Evolutionary conservation across 64 coral and sea anemone species (phyloP), one percentile per base, ranked within the genome.

Genomic region (Acropora tenuis): DNA sequence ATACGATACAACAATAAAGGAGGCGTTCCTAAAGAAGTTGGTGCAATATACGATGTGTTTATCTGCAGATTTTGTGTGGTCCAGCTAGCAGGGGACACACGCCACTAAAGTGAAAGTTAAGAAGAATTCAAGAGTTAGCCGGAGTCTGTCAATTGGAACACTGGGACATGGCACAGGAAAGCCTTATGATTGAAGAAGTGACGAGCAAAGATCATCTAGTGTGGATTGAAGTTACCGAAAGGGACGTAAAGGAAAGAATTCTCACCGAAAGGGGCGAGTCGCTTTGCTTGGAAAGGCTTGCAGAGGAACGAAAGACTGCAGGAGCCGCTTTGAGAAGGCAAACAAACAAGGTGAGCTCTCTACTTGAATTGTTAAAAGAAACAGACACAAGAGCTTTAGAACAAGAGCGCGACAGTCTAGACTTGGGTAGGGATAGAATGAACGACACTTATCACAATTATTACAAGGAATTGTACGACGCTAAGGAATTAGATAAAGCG

Each of bases 311-410:
- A 76, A 76, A 76, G 74, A 43, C 74, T 44, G 74, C 74, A 76
- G 74, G 74, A 46, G 74, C 41, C 43, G 74, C 74, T 76, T 42
- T 76, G 74, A 44, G 74, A 55, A 67, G 63, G 50, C 88, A 80
- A 80, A 90, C 81, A 48, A 90, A 42, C 46, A 90, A 90, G n/a
- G 76, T 80, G 63, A 90, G 63, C 58, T 43, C 59, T 69, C 18
- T 80, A 15, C 58, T 80, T 43, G 77, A 90, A 76, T 46, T 8
- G 41, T 13, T 43, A 9, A 47, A 16, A 44, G 59, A 15, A 47
- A 69, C 42, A 69, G 88, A 80, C 41, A 50, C 69, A 46, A 59
- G 16, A 49, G 77, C 19, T 5, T 19, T 90, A 79, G 88, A 90
- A 47, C 61, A 72, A 71, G 86, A 88, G 73, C 73, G 86, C 50